Base-by-base conservation (phyloP, 2,113 vertebrate genomes). In the Clupea harengus region DNA sequence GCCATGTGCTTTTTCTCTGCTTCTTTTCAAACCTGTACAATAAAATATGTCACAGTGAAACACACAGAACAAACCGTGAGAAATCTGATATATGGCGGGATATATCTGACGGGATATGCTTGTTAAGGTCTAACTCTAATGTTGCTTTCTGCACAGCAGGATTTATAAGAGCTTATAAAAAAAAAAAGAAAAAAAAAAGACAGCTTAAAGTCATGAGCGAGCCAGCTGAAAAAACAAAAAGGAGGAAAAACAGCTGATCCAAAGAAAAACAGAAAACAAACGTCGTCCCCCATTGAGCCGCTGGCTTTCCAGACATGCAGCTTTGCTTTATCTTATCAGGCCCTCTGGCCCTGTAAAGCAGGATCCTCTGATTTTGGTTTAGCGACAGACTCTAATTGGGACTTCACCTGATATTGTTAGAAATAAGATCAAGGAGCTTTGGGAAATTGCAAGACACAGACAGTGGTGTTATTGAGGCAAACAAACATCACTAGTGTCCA, bases 141-240 rank as follows among this genome's bases (percentile, higher is more conserved):
- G 10, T 78, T 17, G 72, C 28, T 44, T 78, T 78, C 28, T 1
- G 72, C 11, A 39, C 72, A 78, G 72, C 28, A 32, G 28, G 28
- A 39, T 32, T 72, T 8, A 72, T 52, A 75, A 28, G 54, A 60
- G 54, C 54, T 6, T 22, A 72, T 10, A 13, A 72, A 72, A 13
- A 32, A 78, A 39, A 39, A 78, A 4, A 15, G 72, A 28, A 72
- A 28, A 28, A 32, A 28, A 64, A 25, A 22, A 22, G 7, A 25
- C 4, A 64, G 20, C 60, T 64, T n/a, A 22, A 22, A 32, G 25
- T 46, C 25, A 22, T 75, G 39, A 45, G 54, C 78, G 47, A 75
- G 67, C 39, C 32, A 75, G 46, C 45, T n/a, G 45, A 49, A 75
- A 45, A 67, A 85, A 52, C 46, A 84, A 84, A 82, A 64, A 84